These are phyloP conservation scores for Campoletis sonorensis DNA, from an alignment of 1,140 invertebrate genomes.

Conservation along the genomic window DNA sequence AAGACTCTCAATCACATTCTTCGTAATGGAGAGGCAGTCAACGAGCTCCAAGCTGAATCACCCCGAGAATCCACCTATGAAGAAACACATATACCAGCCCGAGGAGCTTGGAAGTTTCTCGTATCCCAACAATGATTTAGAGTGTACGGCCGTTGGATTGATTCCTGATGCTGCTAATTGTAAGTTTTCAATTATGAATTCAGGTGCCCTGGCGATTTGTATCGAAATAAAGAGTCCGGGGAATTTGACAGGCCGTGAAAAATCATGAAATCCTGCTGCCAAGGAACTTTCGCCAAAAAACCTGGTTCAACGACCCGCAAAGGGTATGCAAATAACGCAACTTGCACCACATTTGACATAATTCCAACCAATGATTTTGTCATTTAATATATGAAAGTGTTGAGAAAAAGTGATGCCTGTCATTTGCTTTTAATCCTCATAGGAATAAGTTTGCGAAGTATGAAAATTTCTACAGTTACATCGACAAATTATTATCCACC, in stretches of 20 bases:
- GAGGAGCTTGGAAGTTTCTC: background rate
- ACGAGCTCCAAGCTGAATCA: background rate
- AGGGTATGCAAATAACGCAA: too few species aligned
- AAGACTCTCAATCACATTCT: conserved; percentile 76
- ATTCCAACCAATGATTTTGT: too few species aligned
- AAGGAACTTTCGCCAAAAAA: too few species aligned
- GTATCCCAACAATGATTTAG: background rate
- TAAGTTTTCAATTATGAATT: background rate
- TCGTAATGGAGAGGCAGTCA: conserved; percentile 47
- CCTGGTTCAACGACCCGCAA: too few species aligned
- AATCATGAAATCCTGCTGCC: background rate
- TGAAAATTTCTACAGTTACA: too few species aligned
- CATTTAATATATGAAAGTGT: too few species aligned
- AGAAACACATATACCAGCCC: background rate
- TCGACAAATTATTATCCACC: too few species aligned
- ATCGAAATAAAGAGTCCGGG: background rate
- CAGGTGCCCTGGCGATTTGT: conserved; percentile 16
- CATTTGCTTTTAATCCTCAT: too few species aligned
- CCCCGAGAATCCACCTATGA: background rate
- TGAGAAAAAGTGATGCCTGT: too few species aligned
- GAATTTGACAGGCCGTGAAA: conserved; percentile 36
- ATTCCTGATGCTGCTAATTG: conserved; percentile 29
- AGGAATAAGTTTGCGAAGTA: too few species aligned
- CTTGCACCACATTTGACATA: too few species aligned
- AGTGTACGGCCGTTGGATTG: background rate